A percentile compares a stretch with the other conserved stretches of the same genome.
These are phyloP conservation scores for Rambutsinella grinnellia DNA, from an alignment of 2,888 invertebrate genomes.

Conservation along the genomic window DNA sequence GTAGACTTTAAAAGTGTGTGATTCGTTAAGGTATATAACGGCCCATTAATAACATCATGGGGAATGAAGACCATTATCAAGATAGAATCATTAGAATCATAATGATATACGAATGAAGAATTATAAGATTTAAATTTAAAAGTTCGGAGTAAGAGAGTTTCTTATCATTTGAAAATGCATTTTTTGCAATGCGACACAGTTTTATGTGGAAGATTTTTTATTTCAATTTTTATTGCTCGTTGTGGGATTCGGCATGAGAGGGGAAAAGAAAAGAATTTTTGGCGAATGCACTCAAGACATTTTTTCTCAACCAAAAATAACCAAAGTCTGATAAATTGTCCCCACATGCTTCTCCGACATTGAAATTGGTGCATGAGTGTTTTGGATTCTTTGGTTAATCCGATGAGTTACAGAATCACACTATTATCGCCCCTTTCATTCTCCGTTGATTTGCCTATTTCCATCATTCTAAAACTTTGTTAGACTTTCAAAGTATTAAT, in stretches of 20 bases:
- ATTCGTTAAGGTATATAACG: too few relatives aligned
- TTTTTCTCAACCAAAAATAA: constrained; percentile 30
- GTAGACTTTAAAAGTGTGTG: too few relatives aligned
- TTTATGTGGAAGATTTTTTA: background rate
- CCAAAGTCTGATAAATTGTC: constrained; percentile 49
- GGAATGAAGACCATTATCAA: too few relatives aligned
- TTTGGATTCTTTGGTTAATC: constrained; percentile 20
- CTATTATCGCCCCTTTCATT: background rate
- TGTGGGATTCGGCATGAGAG: background rate
- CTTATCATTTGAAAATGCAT: too few relatives aligned
- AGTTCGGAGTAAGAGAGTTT: too few relatives aligned
- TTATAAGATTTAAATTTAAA: too few relatives aligned
- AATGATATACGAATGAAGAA: too few relatives aligned
- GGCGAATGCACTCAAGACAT: background rate
- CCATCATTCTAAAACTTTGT: background rate
- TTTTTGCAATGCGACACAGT: too few relatives aligned
- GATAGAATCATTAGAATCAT: too few relatives aligned
- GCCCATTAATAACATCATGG: too few relatives aligned
- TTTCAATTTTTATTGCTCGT: background rate
- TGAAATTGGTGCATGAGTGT: constrained; percentile 16
- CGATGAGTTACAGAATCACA: background rate
- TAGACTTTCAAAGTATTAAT: too few relatives aligned
- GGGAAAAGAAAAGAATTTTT: background rate
- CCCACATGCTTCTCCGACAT: constrained; percentile 50
- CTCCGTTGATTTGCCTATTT: background rate